Percentiles rank a stretch among this genome's conserved stretches.
Conservation (phyloP, 1,140 invertebrate species). For the Ceratosolen solmsi region DNA sequence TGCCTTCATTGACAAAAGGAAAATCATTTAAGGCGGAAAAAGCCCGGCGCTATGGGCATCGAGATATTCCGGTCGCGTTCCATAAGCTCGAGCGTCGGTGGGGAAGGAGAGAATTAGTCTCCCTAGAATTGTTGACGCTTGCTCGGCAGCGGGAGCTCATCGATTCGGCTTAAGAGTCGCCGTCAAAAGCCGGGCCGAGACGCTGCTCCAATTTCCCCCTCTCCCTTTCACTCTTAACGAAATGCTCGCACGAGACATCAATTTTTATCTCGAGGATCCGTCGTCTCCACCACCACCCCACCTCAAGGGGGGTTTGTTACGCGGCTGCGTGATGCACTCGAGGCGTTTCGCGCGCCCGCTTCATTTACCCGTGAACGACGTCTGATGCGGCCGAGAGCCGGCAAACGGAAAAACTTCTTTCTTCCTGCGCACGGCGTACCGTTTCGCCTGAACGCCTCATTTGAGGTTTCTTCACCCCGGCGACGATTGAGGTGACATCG, state of each 20-base stretch:
- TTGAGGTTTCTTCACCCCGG: slow-evolving; percentile 45
- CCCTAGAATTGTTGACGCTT: neutral
- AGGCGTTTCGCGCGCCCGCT: slow-evolving; percentile 38
- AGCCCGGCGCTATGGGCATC: neutral
- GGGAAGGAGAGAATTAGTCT: neutral
- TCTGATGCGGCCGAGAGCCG: slow-evolving; percentile 5
- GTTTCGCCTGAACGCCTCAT: slow-evolving; percentile 48
- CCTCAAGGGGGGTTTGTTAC: neutral
- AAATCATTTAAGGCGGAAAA: neutral
- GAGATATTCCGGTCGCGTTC: neutral
- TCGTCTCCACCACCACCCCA: neutral
- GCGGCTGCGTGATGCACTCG: slow-evolving; percentile 1
- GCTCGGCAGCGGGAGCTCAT: neutral
- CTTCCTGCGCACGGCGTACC: neutral
- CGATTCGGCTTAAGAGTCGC: neutral
- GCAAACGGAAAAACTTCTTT: slow-evolving; percentile 49
- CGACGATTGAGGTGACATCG: slow-evolving; percentile 46
- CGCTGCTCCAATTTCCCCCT: neutral
- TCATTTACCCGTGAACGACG: slow-evolving; percentile 46
- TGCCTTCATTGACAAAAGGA: neutral
- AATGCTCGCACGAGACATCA: slow-evolving; percentile 49
- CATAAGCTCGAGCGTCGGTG: neutral
- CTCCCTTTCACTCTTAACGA: slow-evolving; percentile 33
- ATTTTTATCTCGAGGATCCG: slow-evolving; percentile 47
- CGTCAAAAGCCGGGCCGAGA: neutral